Base-by-base conservation (phyloP, 2,797 vertebrate species). In the Urosaurus nigricauda region DNA sequence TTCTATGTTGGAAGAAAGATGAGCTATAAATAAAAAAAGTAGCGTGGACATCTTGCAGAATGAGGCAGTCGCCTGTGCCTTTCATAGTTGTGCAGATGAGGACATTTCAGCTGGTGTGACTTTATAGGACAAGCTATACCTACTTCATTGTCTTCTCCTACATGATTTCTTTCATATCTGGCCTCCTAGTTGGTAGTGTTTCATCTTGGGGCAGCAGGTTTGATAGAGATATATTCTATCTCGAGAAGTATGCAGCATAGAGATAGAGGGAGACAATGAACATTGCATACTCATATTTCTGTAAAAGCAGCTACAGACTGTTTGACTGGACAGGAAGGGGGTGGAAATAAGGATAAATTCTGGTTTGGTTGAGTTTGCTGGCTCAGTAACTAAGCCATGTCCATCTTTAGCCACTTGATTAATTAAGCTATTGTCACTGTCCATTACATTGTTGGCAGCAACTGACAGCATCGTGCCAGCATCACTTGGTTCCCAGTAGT, bases 321-420 rank as follows among this genome's bases (percentile, higher is more conserved):
- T 12, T 21, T 4, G 32, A n/a, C 14, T 70, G 51, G 79, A 24
- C 63, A 65, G 14, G 51, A 21, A 43, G 51, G 77, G 0, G 43
- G 43, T 5, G 35, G 3, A 12, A 80, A 78, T 40, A 7, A 87
- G 89, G 70, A 70, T 86, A 35, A 68, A 4, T 32, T 37, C 17
- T 26, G 8, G 0, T 85, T 90, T 92, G 89, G 5, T 75, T 92
- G 1, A 0, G 88, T 92, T 89, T 90, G 86, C 88, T 89, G 88
- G 83, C 90, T 93, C 92, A 91, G 73, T 92, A 86, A 91, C 89
- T 93, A 88, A 93, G 89, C 78, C 90, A 85, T 90, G 93, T 93
- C 92, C 93, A 91, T 92, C 1, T 2, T 90, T 89, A 43, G 0
- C 92, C 87, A 26, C 53, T 2, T 88, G 90, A 90, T 86, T 91